phyloP scores from a whole-genome alignment of 2,113 vertebrate genomes.

The Butorides virescens region DNA sequence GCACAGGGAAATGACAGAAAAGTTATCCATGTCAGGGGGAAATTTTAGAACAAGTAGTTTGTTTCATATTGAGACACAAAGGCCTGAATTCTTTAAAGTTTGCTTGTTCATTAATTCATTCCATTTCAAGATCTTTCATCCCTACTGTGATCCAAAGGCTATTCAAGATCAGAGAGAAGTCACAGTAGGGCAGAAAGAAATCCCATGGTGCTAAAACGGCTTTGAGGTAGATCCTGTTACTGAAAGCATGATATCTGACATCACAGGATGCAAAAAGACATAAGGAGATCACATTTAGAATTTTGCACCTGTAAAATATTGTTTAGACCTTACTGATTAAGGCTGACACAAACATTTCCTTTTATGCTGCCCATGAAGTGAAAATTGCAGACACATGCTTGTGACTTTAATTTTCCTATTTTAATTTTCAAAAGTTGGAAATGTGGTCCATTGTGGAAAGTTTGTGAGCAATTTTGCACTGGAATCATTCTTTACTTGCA shows the following conservation, averaged over 20 bases:
- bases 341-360: not conserved
- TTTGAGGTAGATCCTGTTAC: conserved; percentile 22
- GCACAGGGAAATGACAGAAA: conserved; percentile 35
- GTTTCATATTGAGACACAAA: conserved; percentile 19
- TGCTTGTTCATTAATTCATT: conserved; percentile 63
- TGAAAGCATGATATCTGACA: not conserved
- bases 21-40: not conserved
- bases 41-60: conserved; percentile 44
- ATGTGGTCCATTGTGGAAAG: not conserved
- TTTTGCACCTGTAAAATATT: not conserved
- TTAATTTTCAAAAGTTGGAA: not conserved
- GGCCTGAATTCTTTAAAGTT: not conserved
- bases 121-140: conserved; percentile 50
- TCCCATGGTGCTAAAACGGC: conserved; percentile 21
- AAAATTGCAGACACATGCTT: not conserved
- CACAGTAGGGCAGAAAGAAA: not conserved
- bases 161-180: conserved; percentile 30
- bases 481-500: not conserved
- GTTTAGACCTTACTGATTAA: not conserved
- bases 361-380: not conserved
- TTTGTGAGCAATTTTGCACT: not conserved
- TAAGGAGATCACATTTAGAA: not conserved
- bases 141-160: conserved; percentile 34
- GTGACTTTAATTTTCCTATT: not conserved
- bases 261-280: not conserved